Percentiles rank a stretch among this genome's conserved stretches.
These are phyloP conservation scores for Sardinella longiceps DNA, from an alignment of 2,797 vertebrate species.

Conservation along the genomic window DNA sequence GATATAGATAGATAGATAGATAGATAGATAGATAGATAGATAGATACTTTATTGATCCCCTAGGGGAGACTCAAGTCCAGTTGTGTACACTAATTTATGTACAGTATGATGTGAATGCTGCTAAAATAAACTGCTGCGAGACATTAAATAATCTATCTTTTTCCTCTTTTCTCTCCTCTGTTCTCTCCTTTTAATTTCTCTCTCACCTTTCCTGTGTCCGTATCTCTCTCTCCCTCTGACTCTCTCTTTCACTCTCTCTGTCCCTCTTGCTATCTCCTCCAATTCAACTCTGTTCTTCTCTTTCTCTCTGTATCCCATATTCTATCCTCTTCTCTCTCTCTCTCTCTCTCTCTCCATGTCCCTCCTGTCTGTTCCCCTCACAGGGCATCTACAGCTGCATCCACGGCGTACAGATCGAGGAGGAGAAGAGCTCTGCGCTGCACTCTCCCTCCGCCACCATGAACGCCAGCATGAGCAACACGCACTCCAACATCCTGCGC, in stretches of 20 bases:
- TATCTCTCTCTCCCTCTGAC: slow-evolving; percentile 36
- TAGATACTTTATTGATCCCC: too few relatives aligned
- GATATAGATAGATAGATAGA: too few relatives aligned
- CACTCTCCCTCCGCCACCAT: slow-evolving; percentile 96
- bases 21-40: too few relatives aligned
- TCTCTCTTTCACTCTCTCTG: slow-evolving; percentile 41
- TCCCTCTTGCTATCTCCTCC: slow-evolving; percentile 34
- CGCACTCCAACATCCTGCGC: slow-evolving; percentile 97
- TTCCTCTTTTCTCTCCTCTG: slow-evolving; percentile 45
- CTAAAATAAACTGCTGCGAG: not conserved
- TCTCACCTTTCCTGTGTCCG: too few relatives aligned
- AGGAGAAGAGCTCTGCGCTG: slow-evolving; percentile 93
- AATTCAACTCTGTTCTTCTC: slow-evolving; percentile 36
- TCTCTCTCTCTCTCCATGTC: not conserved
- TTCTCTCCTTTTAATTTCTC: slow-evolving; percentile 56
- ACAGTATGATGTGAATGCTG: not conserved
- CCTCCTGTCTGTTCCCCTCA: slow-evolving; percentile 47
- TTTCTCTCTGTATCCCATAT: not conserved
- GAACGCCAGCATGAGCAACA: slow-evolving; percentile 99
- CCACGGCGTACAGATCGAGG: slow-evolving; percentile 96
- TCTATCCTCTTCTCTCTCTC: slow-evolving; percentile 25
- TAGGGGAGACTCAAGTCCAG: too few relatives aligned
- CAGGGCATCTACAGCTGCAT: slow-evolving; percentile 99
- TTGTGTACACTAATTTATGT: too few relatives aligned
- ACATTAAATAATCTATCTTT: not conserved